Evolutionary conservation across 2,113 vertebrate genomes (phyloP).

Genomic region (Nothobranchius furzeri): DNA sequence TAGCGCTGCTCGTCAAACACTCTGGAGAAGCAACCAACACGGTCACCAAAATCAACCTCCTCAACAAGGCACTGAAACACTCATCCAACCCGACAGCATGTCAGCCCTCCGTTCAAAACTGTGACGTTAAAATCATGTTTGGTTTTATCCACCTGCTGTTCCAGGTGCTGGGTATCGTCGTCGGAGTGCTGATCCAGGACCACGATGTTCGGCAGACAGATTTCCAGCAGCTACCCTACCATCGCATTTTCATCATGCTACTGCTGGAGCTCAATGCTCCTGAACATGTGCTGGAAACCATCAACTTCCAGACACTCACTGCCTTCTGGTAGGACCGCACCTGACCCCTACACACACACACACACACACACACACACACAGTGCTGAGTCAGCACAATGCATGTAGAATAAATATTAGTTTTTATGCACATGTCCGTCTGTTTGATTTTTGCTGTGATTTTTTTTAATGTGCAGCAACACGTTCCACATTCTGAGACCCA

Average conservation of each 20-base stretch:
- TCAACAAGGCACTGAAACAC: slow-evolving; percentile 85
- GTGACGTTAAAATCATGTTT: not conserved
- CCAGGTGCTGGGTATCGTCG: slow-evolving; percentile 96
- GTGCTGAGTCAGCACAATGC: too few relatives aligned
- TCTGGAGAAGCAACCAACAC: slow-evolving; percentile 99
- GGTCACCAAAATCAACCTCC: slow-evolving; percentile 97
- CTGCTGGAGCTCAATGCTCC: slow-evolving; percentile 97
- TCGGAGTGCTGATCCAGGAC: slow-evolving; percentile 97
- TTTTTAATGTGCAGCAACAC: slow-evolving; percentile 87
- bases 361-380: too few relatives aligned
- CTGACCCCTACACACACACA: too few relatives aligned
- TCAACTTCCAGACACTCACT: slow-evolving; percentile 99
- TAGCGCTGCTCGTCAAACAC: slow-evolving; percentile 96
- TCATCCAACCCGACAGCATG: not conserved
- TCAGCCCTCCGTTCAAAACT: not conserved
- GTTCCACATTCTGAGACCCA: slow-evolving; percentile 98
- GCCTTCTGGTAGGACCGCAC: slow-evolving; percentile 89
- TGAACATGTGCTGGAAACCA: slow-evolving; percentile 97
- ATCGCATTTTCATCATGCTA: slow-evolving; percentile 99
- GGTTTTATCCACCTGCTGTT: not conserved
- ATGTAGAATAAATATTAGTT: too few relatives aligned
- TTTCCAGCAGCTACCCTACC: slow-evolving; percentile 97
- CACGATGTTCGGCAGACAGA: slow-evolving; percentile 97
- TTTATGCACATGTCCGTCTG: not conserved
- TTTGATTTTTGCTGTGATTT: not conserved